Evolutionary conservation across 2,797 vertebrate species (phyloP).

Genomic region (Sciurus carolinensis): DNA sequence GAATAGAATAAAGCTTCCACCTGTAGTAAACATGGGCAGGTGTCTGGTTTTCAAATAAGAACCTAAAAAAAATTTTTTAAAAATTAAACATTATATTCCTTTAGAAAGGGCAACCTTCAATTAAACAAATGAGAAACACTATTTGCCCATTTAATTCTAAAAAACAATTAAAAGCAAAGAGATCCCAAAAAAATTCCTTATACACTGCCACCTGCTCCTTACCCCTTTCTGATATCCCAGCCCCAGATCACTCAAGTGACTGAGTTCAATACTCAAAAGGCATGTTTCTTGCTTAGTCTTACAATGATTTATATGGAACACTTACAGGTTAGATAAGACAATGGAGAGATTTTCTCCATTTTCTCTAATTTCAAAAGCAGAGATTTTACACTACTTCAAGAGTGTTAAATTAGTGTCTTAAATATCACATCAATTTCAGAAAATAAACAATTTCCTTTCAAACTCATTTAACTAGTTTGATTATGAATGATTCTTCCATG

Average conservation of each 20-base stretch:
- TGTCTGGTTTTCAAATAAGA: slow-evolving; percentile 99
- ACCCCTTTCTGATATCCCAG: no score
- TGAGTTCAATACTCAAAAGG: neutral
- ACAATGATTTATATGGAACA: neutral
- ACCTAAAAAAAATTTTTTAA: slow-evolving; percentile 89
- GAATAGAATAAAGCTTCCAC: slow-evolving; percentile 99
- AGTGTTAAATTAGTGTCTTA: slow-evolving; percentile 16
- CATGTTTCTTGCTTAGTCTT: neutral
- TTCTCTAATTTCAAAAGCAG: slow-evolving; percentile 42
- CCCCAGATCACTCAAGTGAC: neutral
- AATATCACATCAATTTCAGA: slow-evolving; percentile 4
- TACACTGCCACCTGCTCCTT: no score
- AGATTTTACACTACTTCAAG: neutral
- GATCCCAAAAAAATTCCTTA: neutral
- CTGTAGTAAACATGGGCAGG: slow-evolving; percentile 99
- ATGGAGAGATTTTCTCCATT: neutral
- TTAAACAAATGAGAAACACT: slow-evolving; percentile 42
- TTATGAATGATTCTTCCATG: neutral
- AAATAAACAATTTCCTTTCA: slow-evolving; percentile 48
- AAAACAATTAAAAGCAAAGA: slow-evolving; percentile 53
- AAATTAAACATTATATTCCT: slow-evolving; percentile 37
- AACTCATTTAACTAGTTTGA: neutral
- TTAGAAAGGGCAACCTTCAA: slow-evolving; percentile 56
- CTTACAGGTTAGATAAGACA: neutral
- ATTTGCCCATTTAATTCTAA: slow-evolving; percentile 49